Evolutionary conservation across 2,797 vertebrate genomes (phyloP).

Genomic region (Bufotes viridis): DNA sequence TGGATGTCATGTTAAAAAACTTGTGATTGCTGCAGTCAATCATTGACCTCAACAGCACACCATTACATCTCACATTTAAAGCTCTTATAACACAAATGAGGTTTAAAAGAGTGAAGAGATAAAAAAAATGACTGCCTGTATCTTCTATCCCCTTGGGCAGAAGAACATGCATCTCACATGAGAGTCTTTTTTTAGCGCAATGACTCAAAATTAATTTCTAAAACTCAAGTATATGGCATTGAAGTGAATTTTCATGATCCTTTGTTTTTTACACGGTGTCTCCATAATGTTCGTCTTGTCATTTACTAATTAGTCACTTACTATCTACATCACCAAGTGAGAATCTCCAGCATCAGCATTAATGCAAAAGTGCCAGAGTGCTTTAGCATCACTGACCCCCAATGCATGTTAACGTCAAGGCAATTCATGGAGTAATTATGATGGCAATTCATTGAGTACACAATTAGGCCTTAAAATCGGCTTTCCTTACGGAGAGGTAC

Average conservation of each 20-base stretch:
- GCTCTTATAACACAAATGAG: not conserved
- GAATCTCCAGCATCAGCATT: constrained; percentile 71
- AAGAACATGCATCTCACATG: not conserved
- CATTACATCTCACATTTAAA: too few species aligned
- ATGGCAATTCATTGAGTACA: constrained; percentile 36
- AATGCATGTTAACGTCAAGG: constrained; percentile 48
- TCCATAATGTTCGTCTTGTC: constrained; percentile 45
- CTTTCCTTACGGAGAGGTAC: constrained; percentile 37
- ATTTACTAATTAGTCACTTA: constrained; percentile 71
- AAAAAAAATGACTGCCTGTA: not conserved
- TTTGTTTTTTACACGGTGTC: constrained; percentile 37
- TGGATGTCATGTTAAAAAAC: too few species aligned
- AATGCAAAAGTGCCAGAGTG: constrained; percentile 39
- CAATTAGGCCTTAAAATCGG: constrained; percentile 32
- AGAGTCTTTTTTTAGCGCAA: constrained; percentile 16
- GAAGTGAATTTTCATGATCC: constrained; percentile 16
- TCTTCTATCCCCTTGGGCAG: not conserved
- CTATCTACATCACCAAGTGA: constrained; percentile 67
- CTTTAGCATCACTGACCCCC: constrained; percentile 53
- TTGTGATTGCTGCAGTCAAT: too few species aligned
- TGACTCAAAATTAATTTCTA: constrained; percentile 7
- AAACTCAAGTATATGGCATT: constrained; percentile 4
- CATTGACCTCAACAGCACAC: too few species aligned
- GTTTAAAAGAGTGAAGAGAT: not conserved
- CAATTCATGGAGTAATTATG: constrained; percentile 51